phyloP scores from a whole-genome alignment of 2,888 invertebrate genomes.

The Sipunculus nudus region DNA sequence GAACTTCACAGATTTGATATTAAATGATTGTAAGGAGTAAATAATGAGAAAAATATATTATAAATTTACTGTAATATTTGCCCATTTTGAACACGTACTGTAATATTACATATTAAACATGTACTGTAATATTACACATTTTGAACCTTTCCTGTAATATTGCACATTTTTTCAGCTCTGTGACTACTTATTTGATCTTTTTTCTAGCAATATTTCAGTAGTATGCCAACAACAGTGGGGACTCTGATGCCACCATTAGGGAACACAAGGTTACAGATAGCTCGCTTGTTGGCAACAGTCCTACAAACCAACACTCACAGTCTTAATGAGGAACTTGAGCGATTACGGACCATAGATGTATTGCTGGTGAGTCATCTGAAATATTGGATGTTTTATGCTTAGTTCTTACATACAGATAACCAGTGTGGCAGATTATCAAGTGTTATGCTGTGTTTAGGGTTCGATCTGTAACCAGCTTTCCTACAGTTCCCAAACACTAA shows the following conservation, averaged over 20 bases:
- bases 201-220: slow-evolving; percentile 67
- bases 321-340: slow-evolving; percentile 75
- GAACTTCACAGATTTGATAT: too few relatives aligned
- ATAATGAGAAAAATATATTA: too few relatives aligned
- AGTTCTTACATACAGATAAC: background rate
- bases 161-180: too few relatives aligned
- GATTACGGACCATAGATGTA: slow-evolving; percentile 71
- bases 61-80: too few relatives aligned
- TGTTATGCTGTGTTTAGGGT: too few relatives aligned
- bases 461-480: too few relatives aligned
- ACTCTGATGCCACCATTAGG: slow-evolving; percentile 80
- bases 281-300: slow-evolving; percentile 81
- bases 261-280: slow-evolving; percentile 81
- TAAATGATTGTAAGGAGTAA: too few relatives aligned
- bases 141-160: too few relatives aligned
- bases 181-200: slow-evolving; percentile 20
- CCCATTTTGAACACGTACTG: too few relatives aligned
- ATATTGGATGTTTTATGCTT: background rate
- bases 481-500: too few relatives aligned
- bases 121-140: too few relatives aligned
- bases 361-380: slow-evolving; percentile 69
- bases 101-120: too few relatives aligned
- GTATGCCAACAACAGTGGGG: slow-evolving; percentile 78
- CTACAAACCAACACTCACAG: slow-evolving; percentile 77
- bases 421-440: background rate